Evolutionary conservation across 2,113 vertebrate species (phyloP), one percentile per base, ranked within the genome.

Genomic region (Hymenochirus boettgeri): DNA sequence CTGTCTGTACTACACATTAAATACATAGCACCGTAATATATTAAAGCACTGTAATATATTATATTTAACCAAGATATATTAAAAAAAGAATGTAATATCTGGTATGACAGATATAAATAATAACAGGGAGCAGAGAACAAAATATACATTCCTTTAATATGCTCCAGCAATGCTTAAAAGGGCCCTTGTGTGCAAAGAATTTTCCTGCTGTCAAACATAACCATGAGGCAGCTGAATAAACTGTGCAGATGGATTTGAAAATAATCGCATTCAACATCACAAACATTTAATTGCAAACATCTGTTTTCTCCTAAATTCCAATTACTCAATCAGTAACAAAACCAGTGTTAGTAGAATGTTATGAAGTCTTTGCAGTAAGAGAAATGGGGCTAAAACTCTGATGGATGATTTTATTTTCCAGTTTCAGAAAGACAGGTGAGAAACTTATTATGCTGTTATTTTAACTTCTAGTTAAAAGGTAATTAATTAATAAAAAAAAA

Each of bases 221-320:
- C n/a, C 29, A 56, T 10, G 24, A 11, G n/a, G 21, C 24, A 15
- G 24, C 29, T 25, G 29, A 10, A 27, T 18, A 56, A 56, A 56
- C 25, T 56, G 25, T 17, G 17, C 53, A 56, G 29, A 29, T 29
- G 25, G 73, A 75, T 85, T 83, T 80, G 79, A 83, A 82, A 79
- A 76, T 81, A 42, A 42, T 42, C 86, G 84, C 74, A 80, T 72
- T 87, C 80, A 82, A 70, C 81, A 79, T 73, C 77, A 85, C 82
- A 89, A 86, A 88, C 79, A 83, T 80, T 83, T 85, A 86, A 86
- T 88, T 83, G 84, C 84, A 79, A 84, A 86, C 85, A 86, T 86
- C 86, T 89, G 85, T 67, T 86, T 86, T 77, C 77, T 77, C 67
- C 80, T 77, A 79, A 85, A 83, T 82, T 83, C 83, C 85, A 89